These are phyloP conservation scores for Urocynchramus pylzowi DNA, from an alignment of 2,113 vertebrate genomes.

Conservation along the genomic window DNA sequence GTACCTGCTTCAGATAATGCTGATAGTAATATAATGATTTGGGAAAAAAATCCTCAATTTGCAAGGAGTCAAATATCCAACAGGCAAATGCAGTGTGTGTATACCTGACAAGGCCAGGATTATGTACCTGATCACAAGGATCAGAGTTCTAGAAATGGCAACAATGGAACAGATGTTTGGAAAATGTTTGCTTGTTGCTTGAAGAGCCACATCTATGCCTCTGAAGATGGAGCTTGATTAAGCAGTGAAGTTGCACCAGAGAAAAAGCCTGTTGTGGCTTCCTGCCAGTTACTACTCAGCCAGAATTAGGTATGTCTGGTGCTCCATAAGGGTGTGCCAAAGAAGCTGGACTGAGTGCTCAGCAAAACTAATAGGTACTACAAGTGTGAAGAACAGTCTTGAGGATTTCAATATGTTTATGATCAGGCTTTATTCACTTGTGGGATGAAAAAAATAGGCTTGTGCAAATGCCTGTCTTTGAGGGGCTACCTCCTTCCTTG, in stretches of 20 bases:
- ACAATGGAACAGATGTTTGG: background rate
- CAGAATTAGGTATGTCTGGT: background rate
- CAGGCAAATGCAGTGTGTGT: background rate
- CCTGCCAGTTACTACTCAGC: rapidly evolving
- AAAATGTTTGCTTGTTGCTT: background rate
- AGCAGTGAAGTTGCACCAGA: background rate
- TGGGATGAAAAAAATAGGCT: background rate
- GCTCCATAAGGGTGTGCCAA: background rate
- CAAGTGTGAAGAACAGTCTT: background rate
- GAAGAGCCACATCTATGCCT: background rate
- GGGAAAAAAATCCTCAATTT: background rate
- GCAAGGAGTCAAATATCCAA: conserved; percentile 27
- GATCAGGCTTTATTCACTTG: background rate
- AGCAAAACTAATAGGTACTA: background rate
- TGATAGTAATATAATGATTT: background rate
- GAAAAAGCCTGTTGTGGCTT: background rate
- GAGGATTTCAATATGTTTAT: background rate
- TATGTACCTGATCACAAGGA: background rate
- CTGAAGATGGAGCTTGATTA: background rate
- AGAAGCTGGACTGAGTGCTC: background rate
- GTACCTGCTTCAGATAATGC: background rate
- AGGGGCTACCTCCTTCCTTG: background rate
- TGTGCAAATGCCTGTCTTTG: background rate
- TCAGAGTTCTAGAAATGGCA: background rate
- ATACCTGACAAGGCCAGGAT: background rate